These are phyloP conservation scores for Geotrypetes seraphini DNA, from an alignment of 2,797 vertebrate genomes.

Conservation along the genomic window DNA sequence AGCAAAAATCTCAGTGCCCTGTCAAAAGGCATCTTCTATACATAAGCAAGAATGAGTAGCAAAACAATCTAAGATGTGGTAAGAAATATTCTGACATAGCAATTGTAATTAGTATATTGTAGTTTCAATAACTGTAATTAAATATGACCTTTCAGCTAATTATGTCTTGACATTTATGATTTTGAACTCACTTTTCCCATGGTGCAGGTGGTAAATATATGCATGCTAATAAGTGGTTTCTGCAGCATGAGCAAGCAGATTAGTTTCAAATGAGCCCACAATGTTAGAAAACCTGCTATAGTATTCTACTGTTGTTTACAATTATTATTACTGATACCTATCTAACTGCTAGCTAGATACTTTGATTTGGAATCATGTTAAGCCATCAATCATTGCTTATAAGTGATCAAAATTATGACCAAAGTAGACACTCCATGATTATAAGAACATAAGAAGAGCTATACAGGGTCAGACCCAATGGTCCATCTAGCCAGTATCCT, in stretches of 20 bases:
- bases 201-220: conserved; percentile 39
- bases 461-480: no score
- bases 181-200: conserved; percentile 51
- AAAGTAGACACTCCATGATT: no score
- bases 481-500: no score
- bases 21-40: conserved; percentile 29
- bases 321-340: no score
- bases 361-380: no score
- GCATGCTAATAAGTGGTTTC: conserved; percentile 42
- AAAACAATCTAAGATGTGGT: conserved; percentile 44
- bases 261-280: conserved; percentile 21
- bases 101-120: conserved; percentile 52
- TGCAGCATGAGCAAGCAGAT: conserved; percentile 29
- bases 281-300: no score
- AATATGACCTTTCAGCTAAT: conserved; percentile 67
- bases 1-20: conserved; percentile 4
- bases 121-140: conserved; percentile 63
- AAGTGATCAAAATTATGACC: no score
- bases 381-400: no score
- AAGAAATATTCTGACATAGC: conserved; percentile 47
- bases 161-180: conserved; percentile 65
- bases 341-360: no score
- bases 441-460: no score
- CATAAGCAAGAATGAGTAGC: conserved; percentile 19
- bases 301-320: no score